A percentile compares a stretch with the other conserved stretches of the same genome.
These are phyloP conservation scores for Lepidothrix coronata DNA, from an alignment of 2,113 vertebrate genomes.

Conservation along the genomic window DNA sequence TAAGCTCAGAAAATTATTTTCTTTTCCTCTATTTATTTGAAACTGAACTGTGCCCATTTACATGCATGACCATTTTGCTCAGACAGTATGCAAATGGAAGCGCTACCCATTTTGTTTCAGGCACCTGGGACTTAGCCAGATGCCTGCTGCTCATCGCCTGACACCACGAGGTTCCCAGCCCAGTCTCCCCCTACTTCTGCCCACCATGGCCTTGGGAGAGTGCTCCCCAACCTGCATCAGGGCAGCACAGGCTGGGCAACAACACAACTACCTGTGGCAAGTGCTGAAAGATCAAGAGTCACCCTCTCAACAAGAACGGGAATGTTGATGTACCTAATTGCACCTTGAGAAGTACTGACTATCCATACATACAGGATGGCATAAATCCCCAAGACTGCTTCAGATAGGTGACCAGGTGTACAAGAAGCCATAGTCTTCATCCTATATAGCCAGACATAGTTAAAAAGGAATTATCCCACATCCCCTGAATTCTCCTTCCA, in stretches of 20 bases:
- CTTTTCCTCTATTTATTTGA: background rate
- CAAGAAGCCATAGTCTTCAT: background rate
- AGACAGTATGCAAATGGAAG: background rate
- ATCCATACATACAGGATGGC: background rate
- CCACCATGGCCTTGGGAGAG: too few species aligned
- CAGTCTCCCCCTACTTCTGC: background rate
- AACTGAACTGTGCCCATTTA: background rate
- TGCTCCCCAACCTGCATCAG: fast-evolving
- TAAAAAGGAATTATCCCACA: background rate
- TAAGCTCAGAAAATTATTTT: background rate
- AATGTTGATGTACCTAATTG: background rate
- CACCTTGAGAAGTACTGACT: background rate
- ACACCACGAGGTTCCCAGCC: background rate
- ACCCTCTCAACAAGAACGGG: background rate
- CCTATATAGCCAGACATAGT: background rate
- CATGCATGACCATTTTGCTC: background rate
- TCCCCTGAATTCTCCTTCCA: background rate
- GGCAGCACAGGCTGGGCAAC: background rate
- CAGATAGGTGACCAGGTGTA: background rate
- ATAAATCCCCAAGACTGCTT: background rate
- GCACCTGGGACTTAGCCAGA: background rate
- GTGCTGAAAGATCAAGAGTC: background rate
- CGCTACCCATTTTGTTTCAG: background rate
- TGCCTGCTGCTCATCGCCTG: background rate
- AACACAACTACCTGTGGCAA: background rate